A percentile compares a stretch with the other conserved stretches of the same genome.
phyloP scores from a whole-genome alignment of 1,140 invertebrate genomes.

The Eubasilissa regina region DNA sequence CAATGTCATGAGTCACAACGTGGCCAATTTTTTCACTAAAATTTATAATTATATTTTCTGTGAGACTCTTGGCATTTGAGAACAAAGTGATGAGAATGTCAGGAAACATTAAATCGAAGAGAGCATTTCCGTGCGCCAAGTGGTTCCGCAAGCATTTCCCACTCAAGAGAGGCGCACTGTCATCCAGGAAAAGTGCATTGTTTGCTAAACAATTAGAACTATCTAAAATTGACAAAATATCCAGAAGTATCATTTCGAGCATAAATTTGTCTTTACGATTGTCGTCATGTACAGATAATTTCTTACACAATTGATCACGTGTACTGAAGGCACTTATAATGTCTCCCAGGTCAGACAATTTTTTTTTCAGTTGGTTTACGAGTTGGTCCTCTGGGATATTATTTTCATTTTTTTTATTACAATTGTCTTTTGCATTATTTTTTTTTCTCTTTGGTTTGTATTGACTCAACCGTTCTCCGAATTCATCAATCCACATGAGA shows the following conservation, averaged over 20 bases:
- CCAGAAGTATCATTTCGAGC: not conserved
- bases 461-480: no score
- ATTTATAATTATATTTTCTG: not conserved
- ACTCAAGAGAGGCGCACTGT: not conserved
- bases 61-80: not conserved
- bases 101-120: not conserved
- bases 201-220: no score
- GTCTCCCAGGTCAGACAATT: not conserved
- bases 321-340: no score
- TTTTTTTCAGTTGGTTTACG: no score
- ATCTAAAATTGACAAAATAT: not conserved
- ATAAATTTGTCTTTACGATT: no score
- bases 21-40: not conserved
- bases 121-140: not conserved
- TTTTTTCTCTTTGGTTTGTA: no score
- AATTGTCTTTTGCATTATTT: no score
- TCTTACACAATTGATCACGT: not conserved
- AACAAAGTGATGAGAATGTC: not conserved
- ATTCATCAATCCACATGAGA: no score
- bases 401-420: no score
- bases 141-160: slow-evolving; percentile 10
- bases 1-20: not conserved
- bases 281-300: not conserved
- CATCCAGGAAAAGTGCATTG: not conserved
- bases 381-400: no score